These are phyloP conservation scores for sheep (Ovis aries) DNA, from an alignment of 2,113 vertebrate species.

Conservation along the genomic window DNA sequence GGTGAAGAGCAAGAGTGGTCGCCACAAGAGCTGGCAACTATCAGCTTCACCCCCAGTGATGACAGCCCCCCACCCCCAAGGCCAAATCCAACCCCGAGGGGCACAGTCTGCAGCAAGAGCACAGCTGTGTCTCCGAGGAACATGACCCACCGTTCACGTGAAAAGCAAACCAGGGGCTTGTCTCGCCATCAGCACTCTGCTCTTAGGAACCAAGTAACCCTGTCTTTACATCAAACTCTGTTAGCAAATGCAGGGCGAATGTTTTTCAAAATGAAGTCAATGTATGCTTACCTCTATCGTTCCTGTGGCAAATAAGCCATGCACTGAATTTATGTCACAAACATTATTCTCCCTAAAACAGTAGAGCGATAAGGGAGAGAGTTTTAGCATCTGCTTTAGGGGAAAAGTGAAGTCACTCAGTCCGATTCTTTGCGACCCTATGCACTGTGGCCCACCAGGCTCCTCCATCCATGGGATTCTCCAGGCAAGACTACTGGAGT, in stretches of 20 bases:
- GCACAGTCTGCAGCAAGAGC: rapidly evolving
- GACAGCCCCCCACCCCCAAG: rapidly evolving
- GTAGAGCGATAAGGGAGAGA: slow-evolving; percentile 10
- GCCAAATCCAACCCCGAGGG: rapidly evolving
- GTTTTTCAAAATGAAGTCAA: background rate
- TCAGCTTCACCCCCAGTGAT: rapidly evolving
- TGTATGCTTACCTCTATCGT: slow-evolving; percentile 86
- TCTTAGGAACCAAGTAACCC: too few relatives aligned
- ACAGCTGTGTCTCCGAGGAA: background rate
- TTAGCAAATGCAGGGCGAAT: background rate
- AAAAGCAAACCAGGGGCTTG: background rate
- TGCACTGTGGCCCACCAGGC: too few relatives aligned
- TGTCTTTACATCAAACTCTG: background rate
- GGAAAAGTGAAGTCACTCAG: too few relatives aligned
- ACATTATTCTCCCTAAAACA: slow-evolving; percentile 90
- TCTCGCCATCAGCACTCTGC: background rate
- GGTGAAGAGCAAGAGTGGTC: too few relatives aligned
- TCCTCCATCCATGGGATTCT: too few relatives aligned
- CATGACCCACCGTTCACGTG: rapidly evolving
- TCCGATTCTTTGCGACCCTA: rapidly evolving
- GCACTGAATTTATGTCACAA: slow-evolving; percentile 93
- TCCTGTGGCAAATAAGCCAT: slow-evolving; percentile 93
- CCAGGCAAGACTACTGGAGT: too few relatives aligned
- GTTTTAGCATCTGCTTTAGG: background rate
- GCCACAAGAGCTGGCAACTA: background rate